Conservation (phyloP, 2,888 invertebrate species). For the Diaphora mendica region DNA sequence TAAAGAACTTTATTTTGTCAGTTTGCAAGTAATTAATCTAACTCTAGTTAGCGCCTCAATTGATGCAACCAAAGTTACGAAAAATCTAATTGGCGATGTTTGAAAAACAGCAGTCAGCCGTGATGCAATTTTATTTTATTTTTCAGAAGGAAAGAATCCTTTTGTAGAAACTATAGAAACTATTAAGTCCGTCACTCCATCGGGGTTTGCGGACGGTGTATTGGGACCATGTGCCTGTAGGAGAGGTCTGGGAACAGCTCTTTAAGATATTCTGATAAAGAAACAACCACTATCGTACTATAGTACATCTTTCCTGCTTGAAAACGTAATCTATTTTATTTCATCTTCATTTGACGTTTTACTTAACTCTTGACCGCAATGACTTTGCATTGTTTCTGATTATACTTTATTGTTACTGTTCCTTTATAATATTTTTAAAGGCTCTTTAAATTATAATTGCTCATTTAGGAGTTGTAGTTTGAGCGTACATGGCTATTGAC, state of each 20-base stretch:
- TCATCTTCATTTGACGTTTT: slow-evolving; percentile 3
- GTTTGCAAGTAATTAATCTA: slow-evolving; percentile 71
- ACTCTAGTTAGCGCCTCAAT: slow-evolving; percentile 60
- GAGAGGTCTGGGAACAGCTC: neutral
- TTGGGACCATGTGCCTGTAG: too few species aligned
- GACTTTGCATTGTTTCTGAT: slow-evolving; percentile 43
- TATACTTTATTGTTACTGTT: slow-evolving; percentile 11
- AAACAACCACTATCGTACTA: neutral
- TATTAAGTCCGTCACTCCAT: neutral
- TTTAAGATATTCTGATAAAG: neutral
- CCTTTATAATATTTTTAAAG: neutral
- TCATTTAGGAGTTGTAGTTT: neutral
- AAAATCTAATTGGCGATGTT: slow-evolving; percentile 68
- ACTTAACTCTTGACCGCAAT: slow-evolving; percentile 14
- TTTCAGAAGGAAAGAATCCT: neutral
- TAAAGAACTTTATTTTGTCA: slow-evolving; percentile 72
- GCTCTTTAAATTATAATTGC: neutral
- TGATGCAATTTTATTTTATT: neutral
- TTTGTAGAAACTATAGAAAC: neutral
- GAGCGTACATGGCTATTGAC: neutral
- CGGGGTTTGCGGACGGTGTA: too few species aligned
- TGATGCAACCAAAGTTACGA: slow-evolving; percentile 71
- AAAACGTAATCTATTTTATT: slow-evolving; percentile 10
- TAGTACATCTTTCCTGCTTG: neutral
- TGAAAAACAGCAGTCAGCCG: slow-evolving; percentile 4